Evolutionary conservation across 2,113 vertebrate species (phyloP).

Genomic region (Eudyptes chrysolophus): DNA sequence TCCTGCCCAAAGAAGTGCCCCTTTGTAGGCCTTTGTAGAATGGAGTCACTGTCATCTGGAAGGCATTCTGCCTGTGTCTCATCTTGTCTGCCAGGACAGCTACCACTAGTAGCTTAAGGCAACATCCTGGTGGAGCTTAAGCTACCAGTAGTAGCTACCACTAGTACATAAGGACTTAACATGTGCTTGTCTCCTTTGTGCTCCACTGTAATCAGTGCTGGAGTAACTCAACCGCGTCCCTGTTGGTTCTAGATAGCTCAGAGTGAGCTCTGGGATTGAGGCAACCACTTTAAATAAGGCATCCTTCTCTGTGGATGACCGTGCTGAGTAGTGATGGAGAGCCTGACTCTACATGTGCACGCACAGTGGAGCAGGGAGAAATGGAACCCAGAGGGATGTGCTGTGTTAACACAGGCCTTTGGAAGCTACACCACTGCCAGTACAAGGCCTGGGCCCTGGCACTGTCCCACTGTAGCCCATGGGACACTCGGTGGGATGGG

Average conservation of each 20-base stretch:
- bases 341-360: rapidly evolving
- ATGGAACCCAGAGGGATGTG: background rate
- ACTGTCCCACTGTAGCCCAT: background rate
- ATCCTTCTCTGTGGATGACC: background rate
- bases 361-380: background rate
- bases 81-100: background rate
- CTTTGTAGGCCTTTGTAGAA: background rate
- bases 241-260: background rate
- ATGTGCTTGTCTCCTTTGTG: background rate
- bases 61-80: background rate
- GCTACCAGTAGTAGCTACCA: background rate
- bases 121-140: background rate
- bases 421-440: background rate
- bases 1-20: background rate
- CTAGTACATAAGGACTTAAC: background rate
- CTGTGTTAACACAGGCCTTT: background rate
- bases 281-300: background rate
- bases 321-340: background rate
- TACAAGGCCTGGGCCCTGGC: background rate
- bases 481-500: background rate
- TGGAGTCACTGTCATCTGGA: background rate
- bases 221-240: background rate
- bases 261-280: background rate
- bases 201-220: background rate
- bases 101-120: background rate